Evolutionary conservation across 2,113 vertebrate species (phyloP).

Genomic region (Eupsittula cactorum): DNA sequence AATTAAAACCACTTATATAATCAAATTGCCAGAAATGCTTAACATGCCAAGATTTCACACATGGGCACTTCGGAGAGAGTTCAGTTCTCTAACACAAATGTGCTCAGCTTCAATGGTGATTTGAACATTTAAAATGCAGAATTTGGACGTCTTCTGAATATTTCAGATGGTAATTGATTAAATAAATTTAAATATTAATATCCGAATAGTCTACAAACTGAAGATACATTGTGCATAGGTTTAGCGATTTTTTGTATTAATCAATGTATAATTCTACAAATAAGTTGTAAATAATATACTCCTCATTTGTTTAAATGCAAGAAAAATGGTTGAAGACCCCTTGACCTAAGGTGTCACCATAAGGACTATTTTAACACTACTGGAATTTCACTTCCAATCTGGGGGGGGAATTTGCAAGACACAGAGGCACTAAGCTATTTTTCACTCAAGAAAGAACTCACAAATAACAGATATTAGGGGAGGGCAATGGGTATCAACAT

Average conservation of each 20-base stretch:
- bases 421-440: background rate
- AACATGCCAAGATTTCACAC: background rate
- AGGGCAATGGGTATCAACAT: background rate
- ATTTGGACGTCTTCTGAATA: background rate
- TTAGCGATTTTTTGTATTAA: background rate
- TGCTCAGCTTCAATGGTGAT: background rate
- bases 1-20: constrained; percentile 27
- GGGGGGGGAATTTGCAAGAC: background rate
- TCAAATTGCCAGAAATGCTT: constrained; percentile 1
- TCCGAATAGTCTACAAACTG: background rate
- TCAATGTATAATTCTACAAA: background rate
- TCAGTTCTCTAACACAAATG: background rate
- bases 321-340: background rate
- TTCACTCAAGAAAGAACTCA: background rate
- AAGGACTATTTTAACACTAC: background rate
- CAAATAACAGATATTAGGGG: background rate
- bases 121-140: background rate
- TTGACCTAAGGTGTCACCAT: background rate
- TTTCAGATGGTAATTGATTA: background rate
- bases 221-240: background rate
- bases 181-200: background rate
- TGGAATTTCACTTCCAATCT: background rate
- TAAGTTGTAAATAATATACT: background rate
- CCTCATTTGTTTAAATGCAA: background rate
- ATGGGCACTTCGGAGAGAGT: background rate